Evolutionary conservation across 2,113 vertebrate genomes (phyloP).

Genomic region (Gavia stellata): DNA sequence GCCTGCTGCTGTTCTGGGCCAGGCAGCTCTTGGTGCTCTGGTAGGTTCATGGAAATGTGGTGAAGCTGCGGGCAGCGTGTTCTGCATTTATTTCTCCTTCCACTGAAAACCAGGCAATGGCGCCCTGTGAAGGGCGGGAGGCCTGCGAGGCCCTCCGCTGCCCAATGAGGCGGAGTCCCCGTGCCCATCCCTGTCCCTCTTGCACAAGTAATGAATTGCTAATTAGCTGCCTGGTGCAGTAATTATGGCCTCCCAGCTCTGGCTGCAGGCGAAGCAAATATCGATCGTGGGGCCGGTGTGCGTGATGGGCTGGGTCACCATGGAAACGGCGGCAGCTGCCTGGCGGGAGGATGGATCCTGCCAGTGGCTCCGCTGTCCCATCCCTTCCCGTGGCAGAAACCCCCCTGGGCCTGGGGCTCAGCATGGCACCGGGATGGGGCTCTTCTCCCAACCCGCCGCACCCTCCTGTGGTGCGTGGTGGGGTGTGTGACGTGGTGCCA

Average conservation of each 20-base stretch:
- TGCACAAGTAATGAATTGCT: not conserved
- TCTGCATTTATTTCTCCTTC: not conserved
- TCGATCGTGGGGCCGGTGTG: rapidly evolving
- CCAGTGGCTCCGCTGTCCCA: rapidly evolving
- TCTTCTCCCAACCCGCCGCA: not conserved
- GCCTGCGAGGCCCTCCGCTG: not conserved
- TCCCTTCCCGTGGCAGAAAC: not conserved
- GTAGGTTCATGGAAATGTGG: rapidly evolving
- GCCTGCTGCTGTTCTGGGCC: not conserved
- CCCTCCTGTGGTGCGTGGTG: too few species aligned
- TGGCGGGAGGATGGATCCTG: not conserved
- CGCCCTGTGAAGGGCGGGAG: rapidly evolving
- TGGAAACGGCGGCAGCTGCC: not conserved
- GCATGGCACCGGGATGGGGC: not conserved
- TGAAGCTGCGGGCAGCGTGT: rapidly evolving
- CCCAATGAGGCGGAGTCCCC: rapidly evolving
- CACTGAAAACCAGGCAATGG: rapidly evolving
- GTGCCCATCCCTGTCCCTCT: not conserved
- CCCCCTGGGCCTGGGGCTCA: not conserved
- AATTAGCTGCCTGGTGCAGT: not conserved
- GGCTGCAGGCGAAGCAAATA: not conserved
- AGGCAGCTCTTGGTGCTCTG: not conserved
- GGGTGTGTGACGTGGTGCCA: too few species aligned
- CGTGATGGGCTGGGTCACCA: not conserved
- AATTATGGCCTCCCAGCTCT: not conserved